A percentile compares a stretch with the other conserved stretches of the same genome.
These are phyloP conservation scores for Aethes cnicana DNA, from an alignment of 2,888 invertebrate genomes.

Conservation along the genomic window DNA sequence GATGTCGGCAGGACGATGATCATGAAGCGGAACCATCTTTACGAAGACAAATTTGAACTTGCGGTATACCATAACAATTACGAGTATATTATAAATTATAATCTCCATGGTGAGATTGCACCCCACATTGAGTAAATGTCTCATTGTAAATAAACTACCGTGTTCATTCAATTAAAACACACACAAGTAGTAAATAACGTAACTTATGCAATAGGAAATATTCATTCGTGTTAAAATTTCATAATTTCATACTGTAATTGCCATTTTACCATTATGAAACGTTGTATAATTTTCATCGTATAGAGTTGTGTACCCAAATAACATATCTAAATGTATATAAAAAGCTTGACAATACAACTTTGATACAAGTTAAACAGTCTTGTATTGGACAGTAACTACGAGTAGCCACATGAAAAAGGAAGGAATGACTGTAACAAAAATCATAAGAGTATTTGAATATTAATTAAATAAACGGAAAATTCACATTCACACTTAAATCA, in stretches of 20 bases:
- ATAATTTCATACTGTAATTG: too few relatives aligned
- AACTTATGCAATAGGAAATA: conserved; percentile 13
- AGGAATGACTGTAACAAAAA: conserved; percentile 13
- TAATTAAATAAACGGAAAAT: background rate
- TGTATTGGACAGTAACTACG: conserved; percentile 30
- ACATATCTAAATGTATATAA: conserved; percentile 80
- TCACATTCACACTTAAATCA: background rate
- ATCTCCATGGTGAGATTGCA: conserved; percentile 5
- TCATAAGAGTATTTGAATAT: conserved; percentile 7
- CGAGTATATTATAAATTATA: too few relatives aligned
- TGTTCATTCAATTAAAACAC: conserved; percentile 5
- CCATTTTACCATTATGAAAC: background rate
- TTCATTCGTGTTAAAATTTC: conserved; percentile 2
- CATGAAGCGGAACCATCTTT: conserved; percentile 2
- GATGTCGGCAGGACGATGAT: conserved; percentile 40
- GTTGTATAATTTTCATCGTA: conserved; percentile 5
- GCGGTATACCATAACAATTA: too few relatives aligned
- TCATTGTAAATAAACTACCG: conserved; percentile 8
- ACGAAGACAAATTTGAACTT: conserved; percentile 1
- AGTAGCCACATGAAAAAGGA: conserved; percentile 18
- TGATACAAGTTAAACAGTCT: conserved; percentile 56
- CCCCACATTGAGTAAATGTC: conserved; percentile 1
- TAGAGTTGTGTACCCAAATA: conserved; percentile 66
- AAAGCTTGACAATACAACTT: conserved; percentile 80
- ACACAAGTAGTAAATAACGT: conserved; percentile 2